Percentiles rank a stretch among this genome's conserved stretches.
These are phyloP conservation scores for Notiomystis cincta DNA, from an alignment of 2,113 vertebrate species.

Conservation along the genomic window DNA sequence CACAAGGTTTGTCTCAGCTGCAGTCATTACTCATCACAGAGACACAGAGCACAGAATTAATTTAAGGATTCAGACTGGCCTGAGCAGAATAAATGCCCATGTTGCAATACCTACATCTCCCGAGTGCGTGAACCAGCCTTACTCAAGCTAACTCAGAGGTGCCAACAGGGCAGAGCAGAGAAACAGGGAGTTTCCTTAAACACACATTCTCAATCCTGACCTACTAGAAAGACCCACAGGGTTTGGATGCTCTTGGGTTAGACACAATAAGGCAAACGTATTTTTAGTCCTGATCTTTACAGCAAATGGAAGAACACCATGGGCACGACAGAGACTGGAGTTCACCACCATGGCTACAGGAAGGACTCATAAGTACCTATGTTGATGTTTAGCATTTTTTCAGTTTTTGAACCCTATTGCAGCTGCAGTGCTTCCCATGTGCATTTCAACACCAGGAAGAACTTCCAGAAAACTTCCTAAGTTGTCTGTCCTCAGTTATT, in stretches of 20 bases:
- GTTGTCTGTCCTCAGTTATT: background rate
- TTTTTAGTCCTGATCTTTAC: background rate
- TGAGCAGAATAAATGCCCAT: background rate
- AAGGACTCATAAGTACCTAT: background rate
- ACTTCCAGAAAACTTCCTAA: background rate
- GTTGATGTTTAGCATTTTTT: background rate
- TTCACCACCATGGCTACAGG: background rate
- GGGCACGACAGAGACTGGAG: background rate
- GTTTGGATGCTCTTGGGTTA: background rate
- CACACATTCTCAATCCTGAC: background rate
- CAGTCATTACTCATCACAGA: background rate
- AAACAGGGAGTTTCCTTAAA: background rate
- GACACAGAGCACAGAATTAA: background rate
- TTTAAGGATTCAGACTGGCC: background rate
- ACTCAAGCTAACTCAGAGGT: background rate
- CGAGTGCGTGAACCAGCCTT: background rate
- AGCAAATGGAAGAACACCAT: background rate
- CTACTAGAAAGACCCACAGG: background rate
- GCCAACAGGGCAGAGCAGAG: background rate
- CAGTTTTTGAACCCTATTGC: background rate
- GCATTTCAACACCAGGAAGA: background rate
- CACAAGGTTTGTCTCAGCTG: background rate
- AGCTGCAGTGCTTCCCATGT: background rate
- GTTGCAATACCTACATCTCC: background rate
- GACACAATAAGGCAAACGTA: background rate